Evolutionary conservation across 2,888 invertebrate species (phyloP), one percentile per base, ranked within the genome.

Genomic region (Trypoxylon attenuatum): DNA sequence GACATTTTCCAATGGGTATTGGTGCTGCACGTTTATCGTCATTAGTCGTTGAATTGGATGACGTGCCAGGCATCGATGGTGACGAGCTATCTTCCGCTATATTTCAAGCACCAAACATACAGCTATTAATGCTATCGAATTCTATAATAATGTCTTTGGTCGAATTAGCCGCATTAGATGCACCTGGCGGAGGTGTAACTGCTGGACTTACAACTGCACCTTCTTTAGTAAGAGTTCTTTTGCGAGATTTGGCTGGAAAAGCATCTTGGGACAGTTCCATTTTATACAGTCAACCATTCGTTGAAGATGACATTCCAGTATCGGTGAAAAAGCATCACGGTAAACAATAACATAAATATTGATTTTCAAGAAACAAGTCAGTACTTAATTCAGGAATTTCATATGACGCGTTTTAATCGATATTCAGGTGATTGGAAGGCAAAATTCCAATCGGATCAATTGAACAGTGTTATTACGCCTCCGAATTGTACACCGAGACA

Each of bases 201-300:
- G 82, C 84, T 1, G 86, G 85, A 2, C 75, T 87, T 39, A 84
- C 84, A 2, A 87, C 85, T 0, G 85, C 87, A 2, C 84, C 87
- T 16, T 86, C 86, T 13, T 79, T 84, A 61, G 95, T 96, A 55
- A 90, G 98, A 27, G 92, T 98, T 18, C 88, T 98, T 10, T 88
- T 98, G 63, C 90, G 98, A 5, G 97, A 98, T 88, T 90, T 97
- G 55, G 94, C 95, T 23, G 98, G 98, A 47, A 98, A 98, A 88
- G 95, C 96, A 49, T 96, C 96, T 79, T 98, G 98, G 98, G 98
- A 98, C 88, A 96, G 96, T 33, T 95, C 96, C 0, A 94, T 97
- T 61, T 89, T 98, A 0, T 96, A 96, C 87, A 92, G 93, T 83
- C 93, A 93, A 78, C 94, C 94, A 0, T 79, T 65, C 6, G 38